These are phyloP conservation scores for Limosa lapponica DNA, from an alignment of 2,797 vertebrate species.

Conservation along the genomic window DNA sequence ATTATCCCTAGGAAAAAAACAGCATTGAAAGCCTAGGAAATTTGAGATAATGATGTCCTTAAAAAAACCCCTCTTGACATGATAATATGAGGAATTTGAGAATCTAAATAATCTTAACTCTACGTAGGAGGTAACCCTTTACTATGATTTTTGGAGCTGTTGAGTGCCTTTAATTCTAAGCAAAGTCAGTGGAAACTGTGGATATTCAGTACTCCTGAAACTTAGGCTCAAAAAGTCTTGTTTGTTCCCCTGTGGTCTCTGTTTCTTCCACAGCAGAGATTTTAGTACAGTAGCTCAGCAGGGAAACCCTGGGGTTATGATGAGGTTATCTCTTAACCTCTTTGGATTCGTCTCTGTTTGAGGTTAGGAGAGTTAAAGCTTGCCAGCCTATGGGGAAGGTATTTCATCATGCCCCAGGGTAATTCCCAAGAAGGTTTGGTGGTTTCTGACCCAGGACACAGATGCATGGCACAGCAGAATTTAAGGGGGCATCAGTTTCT, in stretches of 20 bases:
- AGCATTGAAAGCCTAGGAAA: slow-evolving; percentile 5
- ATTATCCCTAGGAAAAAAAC: background rate
- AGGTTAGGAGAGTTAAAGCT: background rate
- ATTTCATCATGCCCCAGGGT: background rate
- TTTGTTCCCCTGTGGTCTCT: background rate
- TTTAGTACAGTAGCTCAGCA: background rate
- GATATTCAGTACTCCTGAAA: background rate
- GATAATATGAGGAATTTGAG: background rate
- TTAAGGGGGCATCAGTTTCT: background rate
- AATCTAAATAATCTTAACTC: background rate
- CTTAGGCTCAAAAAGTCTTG: background rate
- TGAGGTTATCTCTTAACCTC: background rate
- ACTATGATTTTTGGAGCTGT: background rate
- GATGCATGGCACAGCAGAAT: background rate
- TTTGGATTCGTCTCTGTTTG: background rate
- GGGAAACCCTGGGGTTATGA: background rate
- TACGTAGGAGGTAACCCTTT: background rate
- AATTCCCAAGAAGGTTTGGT: background rate
- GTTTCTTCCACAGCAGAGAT: background rate
- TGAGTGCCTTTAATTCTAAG: background rate
- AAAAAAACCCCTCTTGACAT: background rate
- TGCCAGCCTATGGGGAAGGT: background rate
- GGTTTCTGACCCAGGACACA: background rate
- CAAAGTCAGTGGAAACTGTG: background rate
- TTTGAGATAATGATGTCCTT: background rate